Percentiles rank a stretch among this genome's conserved stretches.
phyloP scores from a whole-genome alignment of 2,888 invertebrate species.

The Heliconius ethilla region DNA sequence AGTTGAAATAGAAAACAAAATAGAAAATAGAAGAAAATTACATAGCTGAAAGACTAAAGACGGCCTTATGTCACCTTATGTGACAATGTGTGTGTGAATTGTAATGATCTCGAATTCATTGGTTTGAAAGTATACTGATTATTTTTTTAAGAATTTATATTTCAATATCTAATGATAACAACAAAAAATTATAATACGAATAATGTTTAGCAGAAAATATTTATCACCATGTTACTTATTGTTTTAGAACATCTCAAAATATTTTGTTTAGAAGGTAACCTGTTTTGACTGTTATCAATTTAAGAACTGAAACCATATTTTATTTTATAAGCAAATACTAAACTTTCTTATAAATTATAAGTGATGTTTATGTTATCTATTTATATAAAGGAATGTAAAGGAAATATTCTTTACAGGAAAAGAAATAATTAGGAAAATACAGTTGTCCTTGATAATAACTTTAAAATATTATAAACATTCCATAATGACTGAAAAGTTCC shows the following conservation, averaged over 20 bases:
- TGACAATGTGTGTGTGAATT: background rate
- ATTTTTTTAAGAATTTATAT: background rate
- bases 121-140: background rate
- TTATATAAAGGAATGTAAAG: no score
- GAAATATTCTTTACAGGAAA: no score
- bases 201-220: background rate
- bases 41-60: no score
- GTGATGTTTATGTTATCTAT: no score
- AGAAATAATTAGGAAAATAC: background rate
- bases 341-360: background rate
- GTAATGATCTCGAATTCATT: background rate
- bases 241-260: background rate
- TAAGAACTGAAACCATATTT: background rate
- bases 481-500: conserved; percentile 10
- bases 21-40: no score
- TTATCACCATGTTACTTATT: background rate
- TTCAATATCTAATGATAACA: background rate
- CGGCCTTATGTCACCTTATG: background rate
- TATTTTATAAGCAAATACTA: background rate
- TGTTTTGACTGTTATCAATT: background rate
- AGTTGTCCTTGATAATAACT: background rate
- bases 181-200: background rate
- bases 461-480: background rate
- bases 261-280: background rate
- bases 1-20: no score